Conservation (phyloP, 2,113 vertebrate species). For the Pluvianellus socialis region DNA sequence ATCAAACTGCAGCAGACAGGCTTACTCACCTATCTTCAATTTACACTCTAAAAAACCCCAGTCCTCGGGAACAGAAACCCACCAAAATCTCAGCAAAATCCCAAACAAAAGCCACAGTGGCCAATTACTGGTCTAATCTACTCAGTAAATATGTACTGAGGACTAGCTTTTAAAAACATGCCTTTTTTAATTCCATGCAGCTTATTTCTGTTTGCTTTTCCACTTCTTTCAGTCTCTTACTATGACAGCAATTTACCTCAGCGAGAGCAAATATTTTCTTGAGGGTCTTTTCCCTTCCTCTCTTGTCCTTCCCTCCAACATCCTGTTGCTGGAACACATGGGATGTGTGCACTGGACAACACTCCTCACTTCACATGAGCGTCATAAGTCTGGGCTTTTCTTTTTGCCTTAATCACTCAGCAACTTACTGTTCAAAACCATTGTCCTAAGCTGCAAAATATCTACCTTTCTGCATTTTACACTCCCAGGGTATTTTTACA, state of each 20-base stretch:
- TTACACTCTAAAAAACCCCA: background rate
- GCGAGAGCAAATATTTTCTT: background rate
- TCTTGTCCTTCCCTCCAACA: background rate
- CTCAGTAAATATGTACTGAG: background rate
- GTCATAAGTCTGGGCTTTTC: background rate
- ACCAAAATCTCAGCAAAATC: background rate
- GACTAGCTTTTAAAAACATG: background rate
- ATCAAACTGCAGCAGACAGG: background rate
- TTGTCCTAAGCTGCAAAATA: background rate
- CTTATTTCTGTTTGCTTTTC: background rate
- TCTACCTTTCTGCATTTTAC: background rate
- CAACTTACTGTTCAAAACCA: background rate
- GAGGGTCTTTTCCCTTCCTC: background rate
- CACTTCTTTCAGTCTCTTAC: background rate
- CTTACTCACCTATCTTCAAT: background rate
- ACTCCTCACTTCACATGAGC: background rate
- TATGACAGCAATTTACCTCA: background rate
- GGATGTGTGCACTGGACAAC: background rate
- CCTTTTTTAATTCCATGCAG: background rate
- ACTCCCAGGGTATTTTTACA: background rate
- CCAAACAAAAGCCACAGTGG: background rate
- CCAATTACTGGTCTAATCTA: background rate
- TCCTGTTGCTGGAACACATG: too few species aligned
- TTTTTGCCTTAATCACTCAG: background rate
- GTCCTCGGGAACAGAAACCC: background rate